Conservation (phyloP, 1,140 invertebrate species). For the Ctenoplectra terminalis region DNA sequence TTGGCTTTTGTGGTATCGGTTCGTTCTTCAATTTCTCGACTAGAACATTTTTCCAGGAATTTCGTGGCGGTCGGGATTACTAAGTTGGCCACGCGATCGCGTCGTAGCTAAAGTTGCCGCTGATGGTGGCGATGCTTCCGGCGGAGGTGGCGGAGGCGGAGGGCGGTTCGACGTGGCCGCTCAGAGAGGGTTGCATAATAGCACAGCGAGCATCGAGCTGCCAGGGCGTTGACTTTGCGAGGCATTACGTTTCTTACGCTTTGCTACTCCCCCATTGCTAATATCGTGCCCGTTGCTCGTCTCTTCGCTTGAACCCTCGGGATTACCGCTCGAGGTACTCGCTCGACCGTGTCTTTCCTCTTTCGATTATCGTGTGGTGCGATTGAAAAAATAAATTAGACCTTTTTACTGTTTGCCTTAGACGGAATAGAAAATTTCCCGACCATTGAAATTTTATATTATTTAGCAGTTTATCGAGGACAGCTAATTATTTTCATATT, state of each 20-base stretch:
- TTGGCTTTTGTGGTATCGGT: no score
- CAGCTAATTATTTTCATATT: no score
- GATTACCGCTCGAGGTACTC: slow-evolving; percentile 7
- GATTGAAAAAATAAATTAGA: slow-evolving; percentile 3
- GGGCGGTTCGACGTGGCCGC: slow-evolving; percentile 68
- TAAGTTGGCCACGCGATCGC: slow-evolving; percentile 47
- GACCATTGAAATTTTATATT: no score
- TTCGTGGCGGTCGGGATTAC: slow-evolving; percentile 46
- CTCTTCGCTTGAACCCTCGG: slow-evolving; percentile 17
- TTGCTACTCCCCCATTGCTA: slow-evolving; percentile 52
- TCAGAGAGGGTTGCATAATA: slow-evolving; percentile 79
- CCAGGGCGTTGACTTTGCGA: slow-evolving; percentile 79
- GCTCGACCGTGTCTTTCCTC: not conserved
- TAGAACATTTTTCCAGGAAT: slow-evolving; percentile 14
- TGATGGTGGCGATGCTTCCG: slow-evolving; percentile 46
- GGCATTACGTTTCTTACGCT: slow-evolving; percentile 67
- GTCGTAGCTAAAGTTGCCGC: slow-evolving; percentile 43
- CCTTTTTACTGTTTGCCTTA: not conserved
- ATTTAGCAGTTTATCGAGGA: no score
- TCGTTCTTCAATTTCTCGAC: no score
- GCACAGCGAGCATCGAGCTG: slow-evolving; percentile 76
- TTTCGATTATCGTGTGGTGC: not conserved
- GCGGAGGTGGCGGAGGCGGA: slow-evolving; percentile 53
- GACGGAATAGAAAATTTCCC: not conserved
- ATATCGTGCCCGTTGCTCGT: slow-evolving; percentile 38